Conservation (phyloP, 1,140 invertebrate genomes). For the Scaptomyza hsui region DNA sequence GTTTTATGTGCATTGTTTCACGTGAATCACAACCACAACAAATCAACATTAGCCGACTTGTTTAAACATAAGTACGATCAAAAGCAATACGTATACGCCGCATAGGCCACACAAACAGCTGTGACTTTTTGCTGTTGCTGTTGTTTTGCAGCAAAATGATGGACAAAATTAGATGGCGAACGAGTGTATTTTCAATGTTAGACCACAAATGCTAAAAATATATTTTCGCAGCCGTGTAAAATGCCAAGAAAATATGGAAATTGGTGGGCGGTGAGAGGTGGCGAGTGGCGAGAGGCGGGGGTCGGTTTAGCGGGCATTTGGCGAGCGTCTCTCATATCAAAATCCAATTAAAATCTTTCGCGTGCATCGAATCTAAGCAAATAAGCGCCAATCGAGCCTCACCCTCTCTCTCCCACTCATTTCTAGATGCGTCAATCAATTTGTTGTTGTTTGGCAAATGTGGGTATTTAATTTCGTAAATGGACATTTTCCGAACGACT, state of each 20-base stretch:
- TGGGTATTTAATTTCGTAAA: slow-evolving; percentile 38
- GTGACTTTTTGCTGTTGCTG: background rate
- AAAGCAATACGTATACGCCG: slow-evolving; percentile 57
- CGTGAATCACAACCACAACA: slow-evolving; percentile 1
- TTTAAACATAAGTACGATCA: slow-evolving; percentile 8
- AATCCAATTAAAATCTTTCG: slow-evolving; percentile 78
- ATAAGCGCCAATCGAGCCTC: slow-evolving; percentile 35
- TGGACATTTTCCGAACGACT: slow-evolving; percentile 29
- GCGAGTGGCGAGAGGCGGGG: background rate
- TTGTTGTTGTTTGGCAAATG: background rate
- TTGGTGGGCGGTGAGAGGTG: slow-evolving; percentile 43
- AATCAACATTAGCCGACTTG: background rate
- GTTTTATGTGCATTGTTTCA: background rate
- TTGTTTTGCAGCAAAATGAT: slow-evolving; percentile 37
- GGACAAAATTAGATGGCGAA: slow-evolving; percentile 62
- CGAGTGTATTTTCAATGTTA: slow-evolving; percentile 66
- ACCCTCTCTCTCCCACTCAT: slow-evolving; percentile 17
- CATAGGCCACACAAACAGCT: slow-evolving; percentile 27
- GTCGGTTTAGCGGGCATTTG: background rate
- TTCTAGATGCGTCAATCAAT: slow-evolving; percentile 36
- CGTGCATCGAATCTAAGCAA: slow-evolving; percentile 62
- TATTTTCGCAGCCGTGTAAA: slow-evolving; percentile 46
- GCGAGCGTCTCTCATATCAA: slow-evolving; percentile 58
- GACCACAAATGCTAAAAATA: slow-evolving; percentile 70
- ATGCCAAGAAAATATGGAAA: slow-evolving; percentile 58